A percentile compares a stretch with the other conserved stretches of the same genome.
Conservation (phyloP, 2,888 invertebrate genomes). For the Tipula confusa region DNA sequence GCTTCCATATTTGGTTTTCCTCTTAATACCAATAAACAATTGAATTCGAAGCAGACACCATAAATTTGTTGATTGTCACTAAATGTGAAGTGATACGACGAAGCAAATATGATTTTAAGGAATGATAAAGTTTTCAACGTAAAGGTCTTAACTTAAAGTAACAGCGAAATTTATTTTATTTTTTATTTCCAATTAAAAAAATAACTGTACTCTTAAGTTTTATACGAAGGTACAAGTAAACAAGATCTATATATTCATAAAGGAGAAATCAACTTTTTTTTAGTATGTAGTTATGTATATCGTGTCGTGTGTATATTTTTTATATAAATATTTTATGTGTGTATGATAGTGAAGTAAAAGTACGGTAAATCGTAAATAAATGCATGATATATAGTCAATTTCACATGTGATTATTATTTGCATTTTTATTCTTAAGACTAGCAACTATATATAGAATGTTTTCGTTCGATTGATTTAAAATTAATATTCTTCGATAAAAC, state of each 20-base stretch:
- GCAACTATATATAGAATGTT: not conserved
- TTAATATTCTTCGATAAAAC: not conserved
- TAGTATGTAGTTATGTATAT: not conserved
- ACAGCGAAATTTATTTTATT: too few relatives aligned
- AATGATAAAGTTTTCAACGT: too few relatives aligned
- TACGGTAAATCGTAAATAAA: not conserved
- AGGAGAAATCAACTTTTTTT: not conserved
- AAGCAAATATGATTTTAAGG: too few relatives aligned
- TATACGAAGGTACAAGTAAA: not conserved
- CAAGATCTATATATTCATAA: not conserved
- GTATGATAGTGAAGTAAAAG: not conserved
- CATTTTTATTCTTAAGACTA: too few relatives aligned
- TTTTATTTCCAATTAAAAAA: not conserved
- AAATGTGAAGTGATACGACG: too few relatives aligned
- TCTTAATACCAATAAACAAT: too few relatives aligned
- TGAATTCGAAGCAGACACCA: too few relatives aligned
- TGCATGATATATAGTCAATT: not conserved
- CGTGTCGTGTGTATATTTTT: not conserved
- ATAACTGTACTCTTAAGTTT: too few relatives aligned
- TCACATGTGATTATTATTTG: too few relatives aligned
- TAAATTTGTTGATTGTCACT: too few relatives aligned
- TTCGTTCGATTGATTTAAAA: not conserved
- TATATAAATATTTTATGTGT: not conserved
- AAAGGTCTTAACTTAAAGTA: too few relatives aligned
- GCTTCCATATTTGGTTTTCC: too few relatives aligned